A percentile compares a stretch with the other conserved stretches of the same genome.
phyloP scores from a whole-genome alignment of 2,888 invertebrate species.

The Melinopterus prodromus region DNA sequence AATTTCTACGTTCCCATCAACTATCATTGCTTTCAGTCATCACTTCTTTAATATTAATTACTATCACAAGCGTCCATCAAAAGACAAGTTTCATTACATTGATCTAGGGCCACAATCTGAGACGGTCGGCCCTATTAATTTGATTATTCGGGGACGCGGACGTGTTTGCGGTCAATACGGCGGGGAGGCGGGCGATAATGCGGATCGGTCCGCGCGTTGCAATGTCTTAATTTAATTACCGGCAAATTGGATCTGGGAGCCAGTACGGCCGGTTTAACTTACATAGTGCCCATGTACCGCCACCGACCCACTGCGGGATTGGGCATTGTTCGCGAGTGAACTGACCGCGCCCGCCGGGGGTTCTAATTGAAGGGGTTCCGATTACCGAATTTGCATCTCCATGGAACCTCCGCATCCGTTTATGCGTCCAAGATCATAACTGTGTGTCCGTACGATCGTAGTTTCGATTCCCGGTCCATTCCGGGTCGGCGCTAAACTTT shows the following conservation, averaged over 20 bases:
- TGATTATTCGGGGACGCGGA: neutral
- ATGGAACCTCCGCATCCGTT: neutral
- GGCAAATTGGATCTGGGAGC: neutral
- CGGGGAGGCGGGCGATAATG: neutral
- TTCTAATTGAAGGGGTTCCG: conserved; percentile 4
- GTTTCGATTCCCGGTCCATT: neutral
- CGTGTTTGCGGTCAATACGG: neutral
- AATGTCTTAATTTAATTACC: conserved; percentile 4
- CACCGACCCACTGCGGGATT: neutral
- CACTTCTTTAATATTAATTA: too few relatives aligned
- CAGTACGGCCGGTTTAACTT: conserved; percentile 4
- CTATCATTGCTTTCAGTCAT: too few relatives aligned
- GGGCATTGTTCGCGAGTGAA: neutral
- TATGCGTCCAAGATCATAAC: neutral
- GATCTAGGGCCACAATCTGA: neutral
- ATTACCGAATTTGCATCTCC: conserved; percentile 4
- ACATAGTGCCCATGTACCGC: neutral
- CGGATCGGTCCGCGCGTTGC: conserved; percentile 4
- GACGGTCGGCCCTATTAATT: neutral
- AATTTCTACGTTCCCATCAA: too few relatives aligned
- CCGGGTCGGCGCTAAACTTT: neutral
- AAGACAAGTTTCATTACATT: neutral
- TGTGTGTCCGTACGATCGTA: neutral
- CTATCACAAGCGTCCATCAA: neutral
- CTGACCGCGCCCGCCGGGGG: neutral